Evolutionary conservation across 2,113 vertebrate species (phyloP).

Genomic region (Tragelaphus buxtoni): DNA sequence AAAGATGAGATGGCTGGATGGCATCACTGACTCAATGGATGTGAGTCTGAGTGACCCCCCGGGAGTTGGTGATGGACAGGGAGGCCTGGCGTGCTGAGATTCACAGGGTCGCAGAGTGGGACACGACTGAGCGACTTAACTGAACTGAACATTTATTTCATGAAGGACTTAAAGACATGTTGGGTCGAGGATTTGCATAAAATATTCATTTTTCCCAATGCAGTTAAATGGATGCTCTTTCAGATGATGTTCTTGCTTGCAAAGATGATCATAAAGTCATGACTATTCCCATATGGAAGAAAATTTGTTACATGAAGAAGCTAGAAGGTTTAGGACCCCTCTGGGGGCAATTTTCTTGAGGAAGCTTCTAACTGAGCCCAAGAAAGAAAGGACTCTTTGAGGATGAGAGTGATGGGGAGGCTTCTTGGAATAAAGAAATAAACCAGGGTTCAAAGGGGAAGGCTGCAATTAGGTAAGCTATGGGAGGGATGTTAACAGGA

Average conservation of each 20-base stretch:
- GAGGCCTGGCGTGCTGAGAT: too few species aligned
- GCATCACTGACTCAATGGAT: too few species aligned
- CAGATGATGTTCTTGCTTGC: neutral
- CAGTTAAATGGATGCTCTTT: neutral
- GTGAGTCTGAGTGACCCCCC: too few species aligned
- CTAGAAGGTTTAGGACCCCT: neutral
- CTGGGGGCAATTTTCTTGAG: neutral
- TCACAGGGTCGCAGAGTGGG: too few species aligned
- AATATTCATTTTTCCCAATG: neutral
- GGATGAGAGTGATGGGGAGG: neutral
- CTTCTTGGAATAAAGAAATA: neutral
- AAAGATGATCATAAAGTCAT: neutral
- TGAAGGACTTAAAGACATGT: neutral
- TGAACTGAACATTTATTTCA: neutral
- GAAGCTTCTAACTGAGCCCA: neutral
- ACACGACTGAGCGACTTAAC: too few species aligned
- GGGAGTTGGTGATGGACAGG: too few species aligned
- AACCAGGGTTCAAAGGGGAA: neutral
- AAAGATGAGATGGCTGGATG: too few species aligned
- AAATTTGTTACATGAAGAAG: neutral
- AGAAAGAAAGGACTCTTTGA: neutral
- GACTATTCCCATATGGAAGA: neutral
- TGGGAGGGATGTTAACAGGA: neutral
- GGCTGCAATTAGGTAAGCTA: neutral
- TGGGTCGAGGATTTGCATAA: neutral